Base-by-base conservation (phyloP, 1,140 invertebrate genomes). In the Bombus breviceps region DNA sequence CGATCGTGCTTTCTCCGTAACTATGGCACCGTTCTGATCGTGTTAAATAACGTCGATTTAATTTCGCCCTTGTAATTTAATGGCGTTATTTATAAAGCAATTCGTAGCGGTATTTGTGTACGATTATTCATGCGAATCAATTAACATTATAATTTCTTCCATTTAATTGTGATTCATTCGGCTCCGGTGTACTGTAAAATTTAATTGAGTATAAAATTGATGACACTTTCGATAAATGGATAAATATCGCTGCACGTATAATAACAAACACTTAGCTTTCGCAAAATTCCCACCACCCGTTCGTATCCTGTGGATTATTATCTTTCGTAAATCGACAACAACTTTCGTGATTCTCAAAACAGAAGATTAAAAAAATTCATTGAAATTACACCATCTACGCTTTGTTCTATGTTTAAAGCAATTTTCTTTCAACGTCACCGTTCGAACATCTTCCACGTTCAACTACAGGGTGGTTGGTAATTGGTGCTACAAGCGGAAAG, bases 101-200 rank as follows among this genome's bases (percentile, higher is more conserved):
- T 15, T 22, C 71, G 57, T 64, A 41, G 39, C 47, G 9, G 3
- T 18, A 71, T 87, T 71, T 28, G 76, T 39, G 37, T 10, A 25
- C 68, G 68, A 53, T 53, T 83, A 28, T 86, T 83, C 39, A 37
- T 43, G 47, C 18, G 47, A 53, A 53, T 87, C 64, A 32, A 83
- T 87, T 87, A 83, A 83, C 71, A 64, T 79, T 68, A 73, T 28
- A 62, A 83, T 88, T 79, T 83, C 75, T 87, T 75, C 68, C 62
- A 41, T 28, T 64, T 34, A 74, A 73, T 43, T 39, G 59, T 34
- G 68, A 77, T 88, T 88, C 66, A 79, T 69, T 37, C 18, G 18
- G 18, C 22, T 53, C 47, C 18, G 47, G 47, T 22, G 47, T 53
- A 18, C 39, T 39, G 9, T 18, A 25, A 64, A 62, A 72, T 87